Base-by-base conservation (phyloP, 1,140 invertebrate genomes). In the Caenorhabditis latens region DNA sequence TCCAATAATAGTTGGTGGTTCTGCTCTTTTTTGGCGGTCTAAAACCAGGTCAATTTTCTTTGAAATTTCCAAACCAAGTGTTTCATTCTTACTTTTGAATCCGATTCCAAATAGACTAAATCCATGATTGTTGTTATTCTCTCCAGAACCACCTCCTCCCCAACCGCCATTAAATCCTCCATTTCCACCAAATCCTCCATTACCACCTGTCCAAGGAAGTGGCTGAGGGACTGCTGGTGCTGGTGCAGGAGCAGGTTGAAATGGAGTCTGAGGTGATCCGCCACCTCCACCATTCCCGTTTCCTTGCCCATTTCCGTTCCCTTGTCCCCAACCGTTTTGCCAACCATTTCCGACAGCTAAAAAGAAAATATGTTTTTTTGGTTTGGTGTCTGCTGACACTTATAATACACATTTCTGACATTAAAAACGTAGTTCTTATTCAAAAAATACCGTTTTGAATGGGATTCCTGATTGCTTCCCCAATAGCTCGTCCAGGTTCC, bases 1-100 rank as follows among this genome's bases (percentile, higher is more conserved):
- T 21, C 87, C 87, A 43, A 88, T 79, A 14, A 87, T 40, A 24
- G 46, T 42, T 14, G 71, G 46, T 19, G 84, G 58, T 53, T 79
- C 61, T 2, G 65, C 71, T 53, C 71, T 6, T 42, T 79, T 79
- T 14, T 79, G 71, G 8, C 71, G 71, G 42, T 79, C 71, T 79
- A 43, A 43, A 43, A 79, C 2, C 58, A 46, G 58, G n/a, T 3
- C 42, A 4, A 57, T 48, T 14, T 7, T 2, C 8, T 11, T 32
- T 8, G 14, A 9, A 24, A 32, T 0, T 24, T 40, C 11, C 24
- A 8, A 13, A 63, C n/a, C 4, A 58, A 21, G 14, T 19, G 71
- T 40, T 58, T 83, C 65, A 50, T 75, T 86, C 71, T 83, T 8
- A 48, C 86, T 82, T 7, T 83, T 55, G 61, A 87, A 63, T 6